Evolutionary conservation across 37 sponge, comb jelly and placozoan genomes (phyloP), one percentile per base, ranked within the genome.

Genomic region (Mnemiopsis leidyi): DNA sequence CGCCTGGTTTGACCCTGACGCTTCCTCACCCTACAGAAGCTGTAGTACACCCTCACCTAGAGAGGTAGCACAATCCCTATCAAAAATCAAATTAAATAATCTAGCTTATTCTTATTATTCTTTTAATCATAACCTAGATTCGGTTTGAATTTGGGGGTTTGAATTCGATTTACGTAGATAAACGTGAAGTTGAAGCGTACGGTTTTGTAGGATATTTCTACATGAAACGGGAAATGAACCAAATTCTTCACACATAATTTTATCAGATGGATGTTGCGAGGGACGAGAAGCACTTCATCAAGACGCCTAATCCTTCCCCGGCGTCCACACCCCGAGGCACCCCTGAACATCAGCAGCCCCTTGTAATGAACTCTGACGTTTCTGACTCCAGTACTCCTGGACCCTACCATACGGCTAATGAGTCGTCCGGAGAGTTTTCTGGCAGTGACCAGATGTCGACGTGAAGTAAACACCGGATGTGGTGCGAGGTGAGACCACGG

Each of bases 11-110:
- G 35, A 28, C 26, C 36, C 32, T 23, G 61, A 85, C 90, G n/a
- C 32, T 25, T 35, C 90, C 0, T 23, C 90, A 0, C 13, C n/a
- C 0, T n/a, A n/a, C 75, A n/a, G 75, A 71, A 38, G 0, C 61
- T 40, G 61, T 39, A 16, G 61, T 1, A 85, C 90, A 39, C 90
- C 90, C 9, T 85, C 90, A 2, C 90, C 90, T 3, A 38, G 90
- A 85, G 90, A 85, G 90, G 90, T 85, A 39, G 39, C 75, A 71
- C 13, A n/a, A n/a, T n/a, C n/a, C n/a, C n/a, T n/a, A n/a, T n/a
- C n/a, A n/a, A n/a, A n/a, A n/a, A n/a, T n/a, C n/a, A n/a, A n/a
- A n/a, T n/a, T n/a, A n/a, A n/a, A n/a, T n/a, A n/a, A n/a, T n/a
- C n/a, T n/a, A n/a, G n/a, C n/a, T n/a, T n/a, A n/a, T n/a, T n/a